Conservation (phyloP, 2,888 invertebrate genomes). For the Ramazzottius varieornatus region DNA sequence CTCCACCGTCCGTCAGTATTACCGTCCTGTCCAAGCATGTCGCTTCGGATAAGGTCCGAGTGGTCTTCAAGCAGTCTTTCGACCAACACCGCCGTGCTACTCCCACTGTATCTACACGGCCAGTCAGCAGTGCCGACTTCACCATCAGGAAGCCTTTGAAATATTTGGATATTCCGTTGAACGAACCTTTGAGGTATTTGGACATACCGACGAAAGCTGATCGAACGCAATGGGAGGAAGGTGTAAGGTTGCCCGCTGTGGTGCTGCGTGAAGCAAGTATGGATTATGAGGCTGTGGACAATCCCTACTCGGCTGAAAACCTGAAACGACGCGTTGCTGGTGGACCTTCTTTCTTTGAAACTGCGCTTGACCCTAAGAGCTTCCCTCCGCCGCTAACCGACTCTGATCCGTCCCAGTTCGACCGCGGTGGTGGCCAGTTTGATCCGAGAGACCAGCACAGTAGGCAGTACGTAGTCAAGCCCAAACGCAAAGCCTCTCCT, state of each 20-base stretch:
- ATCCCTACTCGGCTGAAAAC: background rate
- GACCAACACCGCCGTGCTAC: background rate
- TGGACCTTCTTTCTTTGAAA: too few species aligned
- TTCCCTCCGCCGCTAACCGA: too few species aligned
- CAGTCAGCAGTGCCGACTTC: background rate
- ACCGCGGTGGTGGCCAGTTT: too few species aligned
- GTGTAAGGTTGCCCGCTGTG: background rate
- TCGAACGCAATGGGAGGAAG: background rate
- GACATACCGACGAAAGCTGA: background rate
- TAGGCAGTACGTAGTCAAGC: too few species aligned
- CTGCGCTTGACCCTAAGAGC: too few species aligned
- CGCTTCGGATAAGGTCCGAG: background rate
- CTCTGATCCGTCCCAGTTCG: too few species aligned
- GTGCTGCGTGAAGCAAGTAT: background rate
- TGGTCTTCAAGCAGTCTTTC: background rate
- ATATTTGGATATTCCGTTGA: too few species aligned
- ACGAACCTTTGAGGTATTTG: too few species aligned
- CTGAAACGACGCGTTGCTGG: background rate
- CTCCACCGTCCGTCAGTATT: background rate
- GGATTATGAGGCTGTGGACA: background rate
- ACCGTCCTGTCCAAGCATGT: slow-evolving; percentile 1
- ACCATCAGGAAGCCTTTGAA: background rate
- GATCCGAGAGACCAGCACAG: too few species aligned
- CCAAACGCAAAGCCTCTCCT: too few species aligned
- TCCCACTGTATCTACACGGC: background rate